Percentiles rank a stretch among this genome's conserved stretches.
Conservation (phyloP, 2,113 vertebrate genomes). For the Agapornis roseicollis region DNA sequence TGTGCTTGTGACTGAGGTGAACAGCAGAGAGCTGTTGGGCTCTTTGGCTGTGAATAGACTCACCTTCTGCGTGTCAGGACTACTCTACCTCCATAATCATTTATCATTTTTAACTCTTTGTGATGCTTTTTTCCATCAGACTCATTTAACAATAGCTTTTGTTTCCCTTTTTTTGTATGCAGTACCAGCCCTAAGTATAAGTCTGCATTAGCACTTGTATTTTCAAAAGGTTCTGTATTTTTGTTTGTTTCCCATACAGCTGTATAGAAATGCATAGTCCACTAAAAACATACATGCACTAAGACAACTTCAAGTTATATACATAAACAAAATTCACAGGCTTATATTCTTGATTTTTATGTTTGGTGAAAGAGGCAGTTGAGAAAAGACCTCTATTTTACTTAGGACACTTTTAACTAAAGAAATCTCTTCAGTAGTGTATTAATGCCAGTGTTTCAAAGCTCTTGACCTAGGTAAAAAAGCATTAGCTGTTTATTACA, state of each 20-base stretch:
- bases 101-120: background rate
- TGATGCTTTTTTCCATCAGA: background rate
- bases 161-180: background rate
- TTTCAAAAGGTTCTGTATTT: background rate
- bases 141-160: background rate
- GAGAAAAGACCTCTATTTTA: background rate
- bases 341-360: background rate
- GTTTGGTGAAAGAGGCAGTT: background rate
- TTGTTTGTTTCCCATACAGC: background rate
- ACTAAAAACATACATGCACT: background rate
- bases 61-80: background rate
- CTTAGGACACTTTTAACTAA: background rate
- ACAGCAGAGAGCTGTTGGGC: background rate
- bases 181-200: background rate
- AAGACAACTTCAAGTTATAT: background rate
- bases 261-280: background rate
- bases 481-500: background rate
- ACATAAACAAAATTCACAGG: background rate
- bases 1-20: background rate
- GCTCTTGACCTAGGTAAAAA: background rate
- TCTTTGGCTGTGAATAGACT: background rate
- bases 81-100: background rate
- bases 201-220: background rate
- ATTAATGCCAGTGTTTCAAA: background rate
- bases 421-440: background rate